These are phyloP conservation scores for Benthosema pterotum DNA, from an alignment of 2,797 vertebrate species.

Conservation along the genomic window DNA sequence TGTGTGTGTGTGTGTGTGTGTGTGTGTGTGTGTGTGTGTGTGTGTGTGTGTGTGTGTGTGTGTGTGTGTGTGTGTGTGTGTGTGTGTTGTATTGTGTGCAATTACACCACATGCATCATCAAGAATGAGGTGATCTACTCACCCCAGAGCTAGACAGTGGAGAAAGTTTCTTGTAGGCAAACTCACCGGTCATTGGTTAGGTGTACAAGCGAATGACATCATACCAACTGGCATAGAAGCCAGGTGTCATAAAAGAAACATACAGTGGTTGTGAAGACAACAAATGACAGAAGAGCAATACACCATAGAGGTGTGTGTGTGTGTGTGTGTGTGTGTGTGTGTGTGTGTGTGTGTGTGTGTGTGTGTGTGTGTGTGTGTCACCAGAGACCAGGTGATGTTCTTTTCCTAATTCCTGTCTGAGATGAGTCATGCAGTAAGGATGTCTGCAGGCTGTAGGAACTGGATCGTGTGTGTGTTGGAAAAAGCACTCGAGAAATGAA, in stretches of 20 bases:
- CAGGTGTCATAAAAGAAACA: slow-evolving; percentile 44
- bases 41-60: background rate
- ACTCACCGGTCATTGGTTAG: too few species aligned
- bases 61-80: background rate
- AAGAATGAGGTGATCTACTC: too few species aligned
- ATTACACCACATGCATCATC: too few species aligned
- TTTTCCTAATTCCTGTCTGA: slow-evolving; percentile 44
- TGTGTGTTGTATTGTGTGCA: too few species aligned
- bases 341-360: slow-evolving; percentile 17
- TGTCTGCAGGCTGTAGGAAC: slow-evolving; percentile 11
- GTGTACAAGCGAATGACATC: slow-evolving; percentile 27
- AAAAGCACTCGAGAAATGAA: background rate
- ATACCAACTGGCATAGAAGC: slow-evolving; percentile 23
- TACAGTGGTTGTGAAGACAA: slow-evolving; percentile 31
- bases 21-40: background rate
- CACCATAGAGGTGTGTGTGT: slow-evolving; percentile 10
- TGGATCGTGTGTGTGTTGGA: slow-evolving; percentile 2
- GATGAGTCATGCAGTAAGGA: slow-evolving; percentile 40
- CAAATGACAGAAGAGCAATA: slow-evolving; percentile 10
- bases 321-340: slow-evolving; percentile 14
- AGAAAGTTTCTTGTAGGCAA: background rate
- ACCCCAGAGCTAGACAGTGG: background rate
- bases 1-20: background rate
- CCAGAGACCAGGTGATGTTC: slow-evolving; percentile 58
- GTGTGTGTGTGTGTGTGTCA: slow-evolving; percentile 31